Evolutionary conservation across 2,888 invertebrate species (phyloP), one percentile per base, ranked within the genome.

Genomic region (Yponomeuta plumbellus): DNA sequence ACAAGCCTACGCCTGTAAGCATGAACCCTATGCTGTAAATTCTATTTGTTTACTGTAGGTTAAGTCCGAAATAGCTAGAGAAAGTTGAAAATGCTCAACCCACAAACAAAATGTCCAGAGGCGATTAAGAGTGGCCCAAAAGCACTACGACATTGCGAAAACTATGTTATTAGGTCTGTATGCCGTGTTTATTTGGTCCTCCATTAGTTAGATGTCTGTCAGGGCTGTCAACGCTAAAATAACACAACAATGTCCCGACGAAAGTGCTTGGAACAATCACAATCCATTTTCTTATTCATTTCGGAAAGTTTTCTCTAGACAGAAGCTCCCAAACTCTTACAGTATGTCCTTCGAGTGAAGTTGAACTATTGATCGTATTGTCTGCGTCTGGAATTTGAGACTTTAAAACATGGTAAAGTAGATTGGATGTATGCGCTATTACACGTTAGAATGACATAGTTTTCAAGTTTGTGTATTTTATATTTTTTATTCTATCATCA

Each of bases 261-360:
- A 52, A 52, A 52, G 44, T 52, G 44, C 44, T 52, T 52, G 44
- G 44, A 13, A 52, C 44, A 52, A 52, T 52, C 44, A 52, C 44
- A 52, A 52, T 52, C 13, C 44, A 13, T 52, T 52, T 52, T 17
- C 17, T 13, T 52, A 52, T 52, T 52, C 44, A 13, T 52, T 52
- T 17, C 13, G 44, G 17, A 52, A 52, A 52, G 17, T 52, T 52
- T 17, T 17, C 13, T 13, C 44, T 13, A 52, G 44, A 52, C 44
- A 52, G 44, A 1, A 17, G 17, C 17, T 52, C 44, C 17, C 13
- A 52, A 52, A 13, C 44, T 17, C 17, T 52, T 52, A 0, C 6
- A 13, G 11, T 11, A 34, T 5, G 5, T 34, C 0, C 5, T 8
- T 8, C 8, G 34, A 0, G 5, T 34, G 34, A 1, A 34, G 34